Evolutionary conservation across 2,888 invertebrate species (phyloP).

Genomic region (Drosophila greeni): DNA sequence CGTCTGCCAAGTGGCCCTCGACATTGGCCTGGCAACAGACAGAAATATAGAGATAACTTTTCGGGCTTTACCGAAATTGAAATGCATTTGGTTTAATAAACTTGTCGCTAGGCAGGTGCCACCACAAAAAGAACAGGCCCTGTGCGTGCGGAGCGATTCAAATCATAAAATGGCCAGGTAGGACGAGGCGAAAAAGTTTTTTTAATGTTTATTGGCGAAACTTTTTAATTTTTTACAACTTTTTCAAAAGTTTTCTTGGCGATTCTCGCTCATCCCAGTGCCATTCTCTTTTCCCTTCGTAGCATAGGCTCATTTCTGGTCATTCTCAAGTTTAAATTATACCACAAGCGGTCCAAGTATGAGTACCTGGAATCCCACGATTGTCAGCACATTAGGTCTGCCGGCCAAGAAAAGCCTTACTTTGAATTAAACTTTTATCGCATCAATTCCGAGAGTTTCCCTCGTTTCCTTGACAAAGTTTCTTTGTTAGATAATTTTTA

Average conservation of each 20-base stretch:
- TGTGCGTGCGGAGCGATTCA: slow-evolving; percentile 26
- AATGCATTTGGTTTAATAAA: slow-evolving; percentile 62
- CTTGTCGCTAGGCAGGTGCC: slow-evolving; percentile 61
- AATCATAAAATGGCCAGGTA: slow-evolving; percentile 52
- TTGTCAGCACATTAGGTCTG: slow-evolving; percentile 67
- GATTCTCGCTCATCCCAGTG: slow-evolving; percentile 28
- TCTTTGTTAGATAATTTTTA: slow-evolving; percentile 48
- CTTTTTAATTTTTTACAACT: slow-evolving; percentile 70
- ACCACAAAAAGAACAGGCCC: slow-evolving; percentile 27
- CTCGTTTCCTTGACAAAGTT: slow-evolving; percentile 52
- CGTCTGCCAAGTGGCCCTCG: slow-evolving; percentile 17
- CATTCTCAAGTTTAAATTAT: slow-evolving; percentile 71
- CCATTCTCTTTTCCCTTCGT: slow-evolving; percentile 15
- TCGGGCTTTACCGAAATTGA: slow-evolving; percentile 47
- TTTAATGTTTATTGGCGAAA: slow-evolving; percentile 71
- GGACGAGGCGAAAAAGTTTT: slow-evolving; percentile 58
- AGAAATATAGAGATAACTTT: slow-evolving; percentile 42
- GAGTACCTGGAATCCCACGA: slow-evolving; percentile 52
- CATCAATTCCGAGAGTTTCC: slow-evolving; percentile 32
- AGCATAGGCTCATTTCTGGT: slow-evolving; percentile 50
- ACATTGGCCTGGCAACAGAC: slow-evolving; percentile 27
- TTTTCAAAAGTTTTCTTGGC: slow-evolving; percentile 50
- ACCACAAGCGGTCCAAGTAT: slow-evolving; percentile 38
- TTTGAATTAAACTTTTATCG: slow-evolving; percentile 44
- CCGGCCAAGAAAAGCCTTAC: slow-evolving; percentile 16